Conservation (phyloP, 2,113 vertebrate genomes). For the Gobius niger region DNA sequence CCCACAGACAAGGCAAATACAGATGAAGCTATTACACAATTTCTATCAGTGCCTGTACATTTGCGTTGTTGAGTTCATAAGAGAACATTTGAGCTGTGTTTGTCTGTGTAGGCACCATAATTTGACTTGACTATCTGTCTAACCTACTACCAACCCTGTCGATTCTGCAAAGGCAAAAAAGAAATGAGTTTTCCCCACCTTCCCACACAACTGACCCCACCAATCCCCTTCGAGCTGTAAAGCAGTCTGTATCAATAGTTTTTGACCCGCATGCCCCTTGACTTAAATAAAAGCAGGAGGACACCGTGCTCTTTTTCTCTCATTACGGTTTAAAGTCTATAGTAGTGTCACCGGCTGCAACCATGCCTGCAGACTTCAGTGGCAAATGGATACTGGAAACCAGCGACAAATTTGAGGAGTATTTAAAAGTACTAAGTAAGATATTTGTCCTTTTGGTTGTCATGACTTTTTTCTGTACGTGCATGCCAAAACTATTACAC, state of each 20-base stretch:
- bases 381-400: slow-evolving; percentile 88
- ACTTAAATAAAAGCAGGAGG: slow-evolving; percentile 44
- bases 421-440: slow-evolving; percentile 91
- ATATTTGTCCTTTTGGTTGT: slow-evolving; percentile 7
- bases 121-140: not conserved
- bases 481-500: not conserved
- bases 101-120: not conserved
- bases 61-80: not conserved
- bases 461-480: slow-evolving; percentile 1
- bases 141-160: slow-evolving; percentile 1
- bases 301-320: slow-evolving; percentile 26
- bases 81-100: not conserved
- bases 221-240: slow-evolving; percentile 39
- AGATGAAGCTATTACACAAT: slow-evolving; percentile 32
- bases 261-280: slow-evolving; percentile 44
- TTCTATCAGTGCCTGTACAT: slow-evolving; percentile 31
- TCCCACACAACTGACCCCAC: slow-evolving; percentile 2
- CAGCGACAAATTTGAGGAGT: slow-evolving; percentile 89
- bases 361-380: slow-evolving; percentile 85
- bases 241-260: slow-evolving; percentile 58
- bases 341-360: slow-evolving; percentile 30
- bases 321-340: slow-evolving; percentile 36
- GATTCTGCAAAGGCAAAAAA: slow-evolving; percentile 2
- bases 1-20: slow-evolving; percentile 22
- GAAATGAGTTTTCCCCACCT: slow-evolving; percentile 15